These are phyloP conservation scores for Hippolais icterina DNA, from an alignment of 2,113 vertebrate genomes.

Conservation along the genomic window DNA sequence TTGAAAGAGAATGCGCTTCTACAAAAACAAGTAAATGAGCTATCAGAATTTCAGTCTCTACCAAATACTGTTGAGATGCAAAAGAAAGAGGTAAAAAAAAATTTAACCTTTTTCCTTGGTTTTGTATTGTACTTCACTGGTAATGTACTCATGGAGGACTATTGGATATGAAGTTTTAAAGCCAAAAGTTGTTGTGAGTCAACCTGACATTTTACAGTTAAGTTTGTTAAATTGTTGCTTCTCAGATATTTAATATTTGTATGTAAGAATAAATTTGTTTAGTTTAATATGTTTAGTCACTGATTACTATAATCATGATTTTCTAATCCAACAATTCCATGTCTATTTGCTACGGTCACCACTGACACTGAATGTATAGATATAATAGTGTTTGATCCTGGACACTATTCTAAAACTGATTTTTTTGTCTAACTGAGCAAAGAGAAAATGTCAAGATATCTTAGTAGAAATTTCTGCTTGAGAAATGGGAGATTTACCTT, in stretches of 20 bases:
- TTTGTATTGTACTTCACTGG: neutral
- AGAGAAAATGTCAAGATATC: neutral
- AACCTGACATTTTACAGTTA: neutral
- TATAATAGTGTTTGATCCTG: neutral
- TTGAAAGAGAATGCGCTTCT: slow-evolving; percentile 68
- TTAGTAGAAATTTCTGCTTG: neutral
- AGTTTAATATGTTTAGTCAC: neutral
- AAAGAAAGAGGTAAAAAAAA: slow-evolving; percentile 73
- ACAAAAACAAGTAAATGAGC: slow-evolving; percentile 56
- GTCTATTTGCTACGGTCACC: neutral
- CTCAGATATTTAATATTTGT: neutral
- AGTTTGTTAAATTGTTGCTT: neutral
- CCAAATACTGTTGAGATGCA: slow-evolving; percentile 69
- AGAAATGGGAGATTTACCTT: neutral
- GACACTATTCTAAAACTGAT: neutral
- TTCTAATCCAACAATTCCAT: neutral
- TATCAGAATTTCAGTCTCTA: slow-evolving; percentile 65
- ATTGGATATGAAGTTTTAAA: neutral
- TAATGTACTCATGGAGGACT: neutral
- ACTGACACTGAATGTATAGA: neutral
- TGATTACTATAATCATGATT: neutral
- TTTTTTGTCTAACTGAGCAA: neutral
- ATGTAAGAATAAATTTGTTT: neutral
- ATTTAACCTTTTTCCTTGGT: fast-evolving
- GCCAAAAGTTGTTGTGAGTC: neutral